phyloP scores from a whole-genome alignment of 1,140 invertebrate species.

The Zaprionus tsacasi region DNA sequence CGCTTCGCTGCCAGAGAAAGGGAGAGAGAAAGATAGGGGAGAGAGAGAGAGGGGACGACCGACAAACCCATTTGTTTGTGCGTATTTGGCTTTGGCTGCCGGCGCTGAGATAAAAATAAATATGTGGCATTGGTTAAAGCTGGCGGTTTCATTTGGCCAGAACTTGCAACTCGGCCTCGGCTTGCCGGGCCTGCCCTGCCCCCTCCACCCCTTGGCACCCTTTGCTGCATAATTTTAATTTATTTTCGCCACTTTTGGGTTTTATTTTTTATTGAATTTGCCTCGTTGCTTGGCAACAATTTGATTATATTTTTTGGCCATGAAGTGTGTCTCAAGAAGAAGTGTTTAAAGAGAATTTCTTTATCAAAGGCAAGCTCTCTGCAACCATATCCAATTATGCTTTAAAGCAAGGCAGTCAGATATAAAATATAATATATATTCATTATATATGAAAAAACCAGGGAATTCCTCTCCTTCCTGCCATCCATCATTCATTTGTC shows the following conservation, averaged over 20 bases:
- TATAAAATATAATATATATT: background rate
- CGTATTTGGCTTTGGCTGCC: slow-evolving; percentile 63
- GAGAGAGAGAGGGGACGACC: slow-evolving; percentile 3
- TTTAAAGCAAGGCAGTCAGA: background rate
- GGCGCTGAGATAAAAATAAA: slow-evolving; percentile 79
- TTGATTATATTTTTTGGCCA: slow-evolving; percentile 9
- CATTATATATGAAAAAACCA: slow-evolving; percentile 3
- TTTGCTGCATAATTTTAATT: slow-evolving; percentile 73
- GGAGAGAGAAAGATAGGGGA: background rate
- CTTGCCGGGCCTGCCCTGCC: background rate
- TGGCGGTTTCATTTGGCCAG: slow-evolving; percentile 56
- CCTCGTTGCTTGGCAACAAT: slow-evolving; percentile 6
- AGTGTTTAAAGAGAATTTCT: background rate
- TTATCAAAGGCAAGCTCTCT: background rate
- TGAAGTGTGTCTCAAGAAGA: background rate
- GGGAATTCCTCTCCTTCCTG: slow-evolving; percentile 45
- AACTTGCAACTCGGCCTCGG: slow-evolving; percentile 1
- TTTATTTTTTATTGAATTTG: slow-evolving; percentile 51
- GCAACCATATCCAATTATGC: background rate
- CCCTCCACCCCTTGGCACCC: background rate
- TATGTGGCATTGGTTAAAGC: slow-evolving; percentile 76
- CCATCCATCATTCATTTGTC: slow-evolving; percentile 55
- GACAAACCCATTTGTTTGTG: slow-evolving; percentile 65
- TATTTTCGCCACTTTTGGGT: slow-evolving; percentile 48
- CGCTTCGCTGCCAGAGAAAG: background rate